Evolutionary conservation across 2,888 invertebrate species (phyloP).

Genomic region (Escarpia spicata): DNA sequence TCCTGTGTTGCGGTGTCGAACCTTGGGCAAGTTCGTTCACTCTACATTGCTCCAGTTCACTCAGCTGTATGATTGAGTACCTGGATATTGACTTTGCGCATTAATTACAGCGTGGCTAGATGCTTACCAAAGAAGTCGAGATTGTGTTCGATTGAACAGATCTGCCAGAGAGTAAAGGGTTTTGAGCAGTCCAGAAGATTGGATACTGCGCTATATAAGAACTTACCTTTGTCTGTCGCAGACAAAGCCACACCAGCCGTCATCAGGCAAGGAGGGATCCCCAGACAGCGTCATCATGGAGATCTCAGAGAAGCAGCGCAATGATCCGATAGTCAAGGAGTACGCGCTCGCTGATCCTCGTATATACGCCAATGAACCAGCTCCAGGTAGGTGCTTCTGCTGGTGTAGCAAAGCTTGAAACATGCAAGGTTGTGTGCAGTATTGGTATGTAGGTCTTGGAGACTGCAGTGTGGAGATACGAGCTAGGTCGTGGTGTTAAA

Average conservation of each 20-base stretch:
- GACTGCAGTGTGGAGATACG: background rate
- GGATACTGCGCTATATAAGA: too few species aligned
- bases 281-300: background rate
- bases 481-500: background rate
- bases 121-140: too few species aligned
- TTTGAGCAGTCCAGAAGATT: too few species aligned
- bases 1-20: too few species aligned
- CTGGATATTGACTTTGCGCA: too few species aligned
- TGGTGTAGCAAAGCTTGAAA: background rate
- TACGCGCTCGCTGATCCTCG: constrained; percentile 43
- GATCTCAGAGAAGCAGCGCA: constrained; percentile 23
- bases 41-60: too few species aligned
- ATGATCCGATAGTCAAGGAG: constrained; percentile 53
- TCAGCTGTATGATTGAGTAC: too few species aligned
- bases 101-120: too few species aligned
- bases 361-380: constrained; percentile 23
- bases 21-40: too few species aligned
- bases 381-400: background rate
- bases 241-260: background rate
- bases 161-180: too few species aligned
- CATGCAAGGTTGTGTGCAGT: background rate
- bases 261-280: background rate
- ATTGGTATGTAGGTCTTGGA: background rate
- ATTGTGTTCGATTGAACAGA: too few species aligned
- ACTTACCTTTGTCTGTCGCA: background rate